Percentiles rank a stretch among this genome's conserved stretches.
Conservation (phyloP, 2,888 invertebrate species). For the Drosophila mettleri region DNA sequence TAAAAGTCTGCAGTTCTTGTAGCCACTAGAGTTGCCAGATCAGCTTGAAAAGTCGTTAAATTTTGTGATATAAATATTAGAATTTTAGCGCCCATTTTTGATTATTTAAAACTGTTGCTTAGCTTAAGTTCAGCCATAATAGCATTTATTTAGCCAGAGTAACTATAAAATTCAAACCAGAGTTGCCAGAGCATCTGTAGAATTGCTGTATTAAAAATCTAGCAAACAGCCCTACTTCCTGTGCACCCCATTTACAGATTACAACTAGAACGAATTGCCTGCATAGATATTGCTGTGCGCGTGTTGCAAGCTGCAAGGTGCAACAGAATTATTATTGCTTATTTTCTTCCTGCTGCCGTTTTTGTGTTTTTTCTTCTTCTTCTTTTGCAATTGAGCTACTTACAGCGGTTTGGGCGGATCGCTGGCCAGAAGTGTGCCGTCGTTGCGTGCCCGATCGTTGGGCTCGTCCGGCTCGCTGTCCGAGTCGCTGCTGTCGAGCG, state of each 20-base stretch:
- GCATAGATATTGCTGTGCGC: constrained; percentile 20
- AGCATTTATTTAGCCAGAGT: too few relatives aligned
- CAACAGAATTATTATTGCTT: constrained; percentile 3
- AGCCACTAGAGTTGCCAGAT: background rate
- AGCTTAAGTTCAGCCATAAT: too few relatives aligned
- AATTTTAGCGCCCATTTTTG: too few relatives aligned
- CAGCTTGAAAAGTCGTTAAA: background rate
- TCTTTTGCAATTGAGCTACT: constrained; percentile 87
- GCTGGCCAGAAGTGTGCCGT: constrained; percentile 97
- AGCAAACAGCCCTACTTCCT: background rate
- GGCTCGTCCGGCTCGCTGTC: constrained; percentile 94
- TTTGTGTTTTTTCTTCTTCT: constrained; percentile 50
- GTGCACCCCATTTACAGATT: background rate
- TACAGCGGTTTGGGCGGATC: constrained; percentile 98
- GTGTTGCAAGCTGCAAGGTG: constrained; percentile 18
- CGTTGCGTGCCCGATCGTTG: constrained; percentile 92
- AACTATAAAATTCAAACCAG: too few relatives aligned
- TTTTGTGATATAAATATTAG: too few relatives aligned
- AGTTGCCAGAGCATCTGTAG: background rate
- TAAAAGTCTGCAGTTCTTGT: background rate
- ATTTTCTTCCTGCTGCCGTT: constrained; percentile 28
- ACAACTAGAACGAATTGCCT: constrained; percentile 12
- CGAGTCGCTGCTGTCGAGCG: constrained; percentile 90
- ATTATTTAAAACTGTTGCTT: too few relatives aligned
- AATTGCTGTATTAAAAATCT: too few relatives aligned